Percentiles rank a stretch among this genome's conserved stretches.
Conservation (phyloP, 2,113 vertebrate genomes). For the Corythornis vintsioides region DNA sequence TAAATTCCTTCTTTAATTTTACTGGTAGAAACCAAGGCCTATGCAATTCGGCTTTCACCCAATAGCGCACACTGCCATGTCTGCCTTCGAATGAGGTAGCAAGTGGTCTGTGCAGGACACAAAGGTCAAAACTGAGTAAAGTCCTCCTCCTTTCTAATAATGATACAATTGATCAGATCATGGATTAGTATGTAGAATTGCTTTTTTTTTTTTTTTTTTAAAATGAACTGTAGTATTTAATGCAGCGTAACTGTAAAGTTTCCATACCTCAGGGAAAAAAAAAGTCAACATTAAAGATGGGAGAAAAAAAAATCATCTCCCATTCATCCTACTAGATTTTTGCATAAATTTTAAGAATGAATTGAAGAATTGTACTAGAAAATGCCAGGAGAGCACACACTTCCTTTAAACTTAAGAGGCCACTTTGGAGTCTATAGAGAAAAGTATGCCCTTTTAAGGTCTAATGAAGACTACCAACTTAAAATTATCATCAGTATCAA, state of each 20-base stretch:
- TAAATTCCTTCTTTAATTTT: constrained; percentile 99
- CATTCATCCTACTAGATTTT: constrained; percentile 27
- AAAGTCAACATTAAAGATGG: constrained; percentile 40
- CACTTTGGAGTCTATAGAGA: constrained; percentile 27
- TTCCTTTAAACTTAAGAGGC: constrained; percentile 62
- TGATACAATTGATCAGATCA: constrained; percentile 44
- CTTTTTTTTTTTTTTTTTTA: background rate
- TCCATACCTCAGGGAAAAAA: background rate
- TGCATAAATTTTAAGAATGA: background rate
- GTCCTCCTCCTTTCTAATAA: constrained; percentile 54
- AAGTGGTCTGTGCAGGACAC: constrained; percentile 89
- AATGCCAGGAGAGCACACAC: constrained; percentile 56
- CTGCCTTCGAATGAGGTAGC: constrained; percentile 99
- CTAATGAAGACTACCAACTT: background rate
- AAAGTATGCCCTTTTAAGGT: background rate
- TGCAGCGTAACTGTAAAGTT: constrained; percentile 21
- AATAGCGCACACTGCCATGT: constrained; percentile 98
- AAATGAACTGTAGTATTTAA: constrained; percentile 35
- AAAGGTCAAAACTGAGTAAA: constrained; percentile 76
- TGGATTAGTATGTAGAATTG: constrained; percentile 36
- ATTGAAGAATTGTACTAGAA: constrained; percentile 51
- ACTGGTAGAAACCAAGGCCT: constrained; percentile 97
- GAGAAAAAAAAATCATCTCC: constrained; percentile 52
- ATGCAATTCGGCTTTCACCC: constrained; percentile 99
- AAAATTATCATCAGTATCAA: background rate